Evolutionary conservation across 2,888 invertebrate genomes (phyloP), one percentile per base, ranked within the genome.

Genomic region (Orthosia cruda): DNA sequence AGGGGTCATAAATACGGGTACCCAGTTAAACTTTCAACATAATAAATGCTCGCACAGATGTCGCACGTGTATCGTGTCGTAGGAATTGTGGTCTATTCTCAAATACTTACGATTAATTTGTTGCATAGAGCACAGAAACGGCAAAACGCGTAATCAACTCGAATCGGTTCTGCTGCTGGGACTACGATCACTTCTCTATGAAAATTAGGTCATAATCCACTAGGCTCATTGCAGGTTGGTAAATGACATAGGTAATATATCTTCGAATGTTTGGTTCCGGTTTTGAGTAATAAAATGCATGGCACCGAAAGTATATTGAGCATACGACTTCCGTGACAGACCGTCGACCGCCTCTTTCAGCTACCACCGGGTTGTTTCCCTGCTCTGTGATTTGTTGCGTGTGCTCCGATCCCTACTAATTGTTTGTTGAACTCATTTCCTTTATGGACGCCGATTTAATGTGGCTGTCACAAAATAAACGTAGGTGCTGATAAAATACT

Each of bases 41-140:
- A 64, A 79, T 62, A 68, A 84, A 84, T 79, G 59, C 50, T 65
- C 12, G 61, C 40, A 58, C 55, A 47, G 61, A 52, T 49, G 40
- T 47, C 20, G 20, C 81, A 69, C 40, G 62, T 64, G 58, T 59
- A 71, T 32, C 65, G 40, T 62, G 13, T 71, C 32, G 49, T 50
- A 26, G 26, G 52, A 23, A 40, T 83, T 68, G 65, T 23, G 73
- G 64, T 62, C 7, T 57, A 23, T n/a, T 54, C 74, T n/a, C 54
- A 66, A 62, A 68, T n/a, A 68, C n/a, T 50, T 2, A 50, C 66
- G n/a, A 72, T 80, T 65, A 84, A 80, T 79, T 83, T 45, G 78
- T 65, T 54, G 49, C 57, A 47, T 20, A 61, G 45, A 61, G 3
- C 9, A 2, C 5, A 20, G 61, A 61, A 15, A 9, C 13, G 23